phyloP scores from a whole-genome alignment of 2,113 vertebrate genomes.

The Ammodytes marinus region DNA sequence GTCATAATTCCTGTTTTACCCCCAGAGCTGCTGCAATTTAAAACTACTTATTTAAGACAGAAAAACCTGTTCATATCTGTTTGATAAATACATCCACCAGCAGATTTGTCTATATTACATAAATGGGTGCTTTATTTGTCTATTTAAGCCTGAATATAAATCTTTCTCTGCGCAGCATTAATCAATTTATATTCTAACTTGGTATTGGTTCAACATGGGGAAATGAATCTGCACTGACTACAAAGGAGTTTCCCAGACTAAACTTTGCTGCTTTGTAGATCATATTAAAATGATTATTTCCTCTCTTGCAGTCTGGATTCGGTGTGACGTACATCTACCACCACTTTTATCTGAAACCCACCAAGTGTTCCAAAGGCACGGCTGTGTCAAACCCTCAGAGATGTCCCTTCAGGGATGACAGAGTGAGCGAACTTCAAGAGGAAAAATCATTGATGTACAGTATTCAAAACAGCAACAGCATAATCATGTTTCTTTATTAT shows the following conservation, averaged over 20 bases:
- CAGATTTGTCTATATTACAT: no score
- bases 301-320: constrained; percentile 73
- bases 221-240: background rate
- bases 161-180: background rate
- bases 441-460: background rate
- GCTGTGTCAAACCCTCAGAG: background rate
- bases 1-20: no score
- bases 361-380: constrained; percentile 74
- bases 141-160: background rate
- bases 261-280: background rate
- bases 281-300: background rate
- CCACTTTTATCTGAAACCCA: constrained; percentile 81
- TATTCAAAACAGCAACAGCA: background rate
- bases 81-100: no score
- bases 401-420: constrained; percentile 79
- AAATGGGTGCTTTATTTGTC: no score
- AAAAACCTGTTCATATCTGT: no score
- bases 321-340: constrained; percentile 70
- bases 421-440: constrained; percentile 65
- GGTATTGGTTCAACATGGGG: background rate
- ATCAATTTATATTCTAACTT: background rate
- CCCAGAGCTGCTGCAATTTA: no score
- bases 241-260: background rate
- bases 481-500: background rate
- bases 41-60: no score